Conservation (phyloP, 2,888 invertebrate genomes). For the Caenorhabditis sp. region DNA sequence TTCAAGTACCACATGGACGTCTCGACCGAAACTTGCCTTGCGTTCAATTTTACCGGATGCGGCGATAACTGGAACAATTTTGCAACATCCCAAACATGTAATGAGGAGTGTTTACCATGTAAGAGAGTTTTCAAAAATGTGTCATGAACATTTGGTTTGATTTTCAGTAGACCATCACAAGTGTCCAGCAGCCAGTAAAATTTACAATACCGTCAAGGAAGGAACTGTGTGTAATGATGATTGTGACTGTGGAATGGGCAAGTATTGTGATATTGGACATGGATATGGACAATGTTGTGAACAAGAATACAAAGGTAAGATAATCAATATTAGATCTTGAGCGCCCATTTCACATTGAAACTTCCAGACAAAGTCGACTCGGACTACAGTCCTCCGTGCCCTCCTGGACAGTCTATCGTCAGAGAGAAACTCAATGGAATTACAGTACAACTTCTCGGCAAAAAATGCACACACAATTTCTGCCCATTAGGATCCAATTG, state of each 20-base stretch:
- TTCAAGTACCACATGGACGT: slow-evolving; percentile 67
- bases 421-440: slow-evolving; percentile 64
- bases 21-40: slow-evolving; percentile 65
- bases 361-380: slow-evolving; percentile 45
- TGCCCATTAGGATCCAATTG: slow-evolving; percentile 66
- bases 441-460: slow-evolving; percentile 61
- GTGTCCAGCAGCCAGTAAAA: slow-evolving; percentile 48
- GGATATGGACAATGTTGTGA: slow-evolving; percentile 48
- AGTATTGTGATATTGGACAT: slow-evolving; percentile 47
- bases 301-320: slow-evolving; percentile 19
- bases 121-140: background rate
- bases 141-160: background rate
- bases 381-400: slow-evolving; percentile 67
- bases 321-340: background rate
- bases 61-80: slow-evolving; percentile 67
- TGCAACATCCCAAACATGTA: slow-evolving; percentile 51
- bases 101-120: slow-evolving; percentile 64
- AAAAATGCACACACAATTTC: slow-evolving; percentile 67
- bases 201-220: slow-evolving; percentile 22
- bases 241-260: slow-evolving; percentile 44
- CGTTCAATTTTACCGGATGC: slow-evolving; percentile 67
- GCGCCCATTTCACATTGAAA: no score
- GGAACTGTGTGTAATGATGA: slow-evolving; percentile 20
- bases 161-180: slow-evolving; percentile 58
- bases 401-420: slow-evolving; percentile 46